phyloP scores from a whole-genome alignment of 2,888 invertebrate species.

The Mechanitis messenoides region DNA sequence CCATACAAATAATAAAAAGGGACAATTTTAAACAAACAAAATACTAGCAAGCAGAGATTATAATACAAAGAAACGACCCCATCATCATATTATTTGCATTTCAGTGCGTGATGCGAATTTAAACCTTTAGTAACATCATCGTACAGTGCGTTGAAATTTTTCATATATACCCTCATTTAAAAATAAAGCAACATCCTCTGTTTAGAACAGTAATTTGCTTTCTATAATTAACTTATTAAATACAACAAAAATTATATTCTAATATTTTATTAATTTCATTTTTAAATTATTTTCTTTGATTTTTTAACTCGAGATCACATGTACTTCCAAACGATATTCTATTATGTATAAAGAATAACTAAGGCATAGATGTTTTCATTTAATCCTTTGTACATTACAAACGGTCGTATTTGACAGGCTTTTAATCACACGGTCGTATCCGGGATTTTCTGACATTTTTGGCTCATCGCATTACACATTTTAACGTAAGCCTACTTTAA shows the following conservation, averaged over 20 bases:
- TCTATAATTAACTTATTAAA: background rate
- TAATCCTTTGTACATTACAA: constrained; percentile 25
- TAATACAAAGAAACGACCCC: constrained; percentile 31
- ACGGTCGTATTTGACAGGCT: constrained; percentile 27
- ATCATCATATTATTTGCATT: constrained; percentile 66
- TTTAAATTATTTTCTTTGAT: too few relatives aligned
- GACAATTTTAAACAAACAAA: background rate
- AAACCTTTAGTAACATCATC: constrained; percentile 49
- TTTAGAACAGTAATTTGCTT: background rate
- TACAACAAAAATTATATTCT: too few relatives aligned
- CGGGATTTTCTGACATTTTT: constrained; percentile 23
- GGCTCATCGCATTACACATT: constrained; percentile 7
- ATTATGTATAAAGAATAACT: constrained; percentile 1
- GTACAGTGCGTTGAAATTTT: constrained; percentile 53
- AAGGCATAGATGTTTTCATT: constrained; percentile 15
- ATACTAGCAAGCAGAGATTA: background rate
- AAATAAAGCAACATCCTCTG: background rate
- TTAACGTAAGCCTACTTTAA: constrained; percentile 16
- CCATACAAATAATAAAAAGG: background rate
- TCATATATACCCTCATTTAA: constrained; percentile 46
- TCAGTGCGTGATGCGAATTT: constrained; percentile 57
- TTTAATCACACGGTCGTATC: constrained; percentile 23
- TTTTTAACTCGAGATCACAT: too few relatives aligned
- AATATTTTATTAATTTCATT: too few relatives aligned
- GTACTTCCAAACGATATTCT: background rate